These are phyloP conservation scores for Hypothenemus hampei DNA, from an alignment of 1,140 invertebrate genomes.

Conservation along the genomic window DNA sequence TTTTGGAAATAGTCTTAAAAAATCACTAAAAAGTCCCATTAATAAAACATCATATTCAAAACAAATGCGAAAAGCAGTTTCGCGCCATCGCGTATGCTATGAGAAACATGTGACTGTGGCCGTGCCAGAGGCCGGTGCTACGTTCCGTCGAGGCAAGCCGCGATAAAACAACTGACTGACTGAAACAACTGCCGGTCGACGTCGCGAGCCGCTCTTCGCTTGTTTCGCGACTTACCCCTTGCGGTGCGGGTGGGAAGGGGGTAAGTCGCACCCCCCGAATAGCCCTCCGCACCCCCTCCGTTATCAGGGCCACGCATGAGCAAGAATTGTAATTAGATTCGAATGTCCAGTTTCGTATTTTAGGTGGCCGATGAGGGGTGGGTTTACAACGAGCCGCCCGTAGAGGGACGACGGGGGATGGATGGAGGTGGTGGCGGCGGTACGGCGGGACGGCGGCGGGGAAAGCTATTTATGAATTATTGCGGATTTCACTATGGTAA, in stretches of 20 bases:
- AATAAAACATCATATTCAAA: neutral
- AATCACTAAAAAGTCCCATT: no score
- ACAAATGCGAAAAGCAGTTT: conserved; percentile 12
- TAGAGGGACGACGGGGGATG: conserved; percentile 19
- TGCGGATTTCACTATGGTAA: conserved; percentile 14
- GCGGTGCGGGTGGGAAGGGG: conserved; percentile 23
- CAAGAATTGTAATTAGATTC: conserved; percentile 48
- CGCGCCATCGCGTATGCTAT: conserved; percentile 17
- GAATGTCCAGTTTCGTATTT: conserved; percentile 48
- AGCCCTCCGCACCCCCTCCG: neutral
- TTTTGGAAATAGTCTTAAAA: no score
- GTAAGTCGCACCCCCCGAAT: conserved; percentile 24
- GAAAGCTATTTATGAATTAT: conserved; percentile 24
- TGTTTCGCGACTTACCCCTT: conserved; percentile 24
- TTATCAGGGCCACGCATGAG: conserved; percentile 43
- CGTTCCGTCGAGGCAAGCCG: conserved; percentile 18
- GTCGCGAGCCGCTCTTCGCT: conserved; percentile 25
- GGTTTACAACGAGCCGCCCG: conserved; percentile 23
- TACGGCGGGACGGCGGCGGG: conserved; percentile 3
- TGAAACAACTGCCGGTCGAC: conserved; percentile 26
- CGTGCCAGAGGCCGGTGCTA: conserved; percentile 2
- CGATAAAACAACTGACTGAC: conserved; percentile 25
- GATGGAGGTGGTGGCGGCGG: conserved; percentile 12
- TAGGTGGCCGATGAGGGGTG: conserved; percentile 30
- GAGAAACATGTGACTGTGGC: conserved; percentile 19